phyloP scores from a whole-genome alignment of 1,140 invertebrate genomes.

The Scaptomyza graminum region DNA sequence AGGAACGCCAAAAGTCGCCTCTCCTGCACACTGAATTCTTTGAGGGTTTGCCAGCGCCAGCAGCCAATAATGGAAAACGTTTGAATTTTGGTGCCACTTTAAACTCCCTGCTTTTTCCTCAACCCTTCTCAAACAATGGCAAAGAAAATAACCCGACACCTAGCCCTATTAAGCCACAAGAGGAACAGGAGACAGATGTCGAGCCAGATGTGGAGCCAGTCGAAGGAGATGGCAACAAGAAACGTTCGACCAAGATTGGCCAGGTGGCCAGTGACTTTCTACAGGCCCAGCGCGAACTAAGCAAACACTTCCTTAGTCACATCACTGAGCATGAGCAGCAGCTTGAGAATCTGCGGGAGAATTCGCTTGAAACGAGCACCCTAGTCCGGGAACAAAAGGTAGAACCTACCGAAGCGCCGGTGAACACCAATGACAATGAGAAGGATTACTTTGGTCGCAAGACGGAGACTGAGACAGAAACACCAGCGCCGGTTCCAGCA shows the following conservation, averaged over 20 bases:
- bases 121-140: conserved; percentile 68
- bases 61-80: conserved; percentile 24
- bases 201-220: conserved; percentile 52
- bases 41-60: conserved; percentile 57
- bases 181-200: conserved; percentile 41
- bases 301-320: conserved; percentile 69
- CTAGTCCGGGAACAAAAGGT: not conserved
- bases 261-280: conserved; percentile 62
- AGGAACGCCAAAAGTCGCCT: conserved; percentile 33
- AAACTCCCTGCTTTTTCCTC: conserved; percentile 71
- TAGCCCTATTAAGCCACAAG: conserved; percentile 12
- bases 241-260: conserved; percentile 36
- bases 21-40: conserved; percentile 75
- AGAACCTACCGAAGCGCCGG: not conserved
- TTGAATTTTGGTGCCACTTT: conserved; percentile 64
- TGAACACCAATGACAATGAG: conserved; percentile 6
- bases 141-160: conserved; percentile 26
- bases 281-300: conserved; percentile 65
- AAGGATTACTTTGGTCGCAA: conserved; percentile 47
- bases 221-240: conserved; percentile 33
- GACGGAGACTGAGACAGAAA: not conserved
- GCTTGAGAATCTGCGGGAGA: conserved; percentile 24
- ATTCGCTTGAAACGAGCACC: conserved; percentile 5
- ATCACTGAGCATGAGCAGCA: conserved; percentile 61
- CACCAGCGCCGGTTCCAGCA: not conserved